Conservation (phyloP, 2,797 vertebrate species). For the Alcedo quadribrachys region DNA sequence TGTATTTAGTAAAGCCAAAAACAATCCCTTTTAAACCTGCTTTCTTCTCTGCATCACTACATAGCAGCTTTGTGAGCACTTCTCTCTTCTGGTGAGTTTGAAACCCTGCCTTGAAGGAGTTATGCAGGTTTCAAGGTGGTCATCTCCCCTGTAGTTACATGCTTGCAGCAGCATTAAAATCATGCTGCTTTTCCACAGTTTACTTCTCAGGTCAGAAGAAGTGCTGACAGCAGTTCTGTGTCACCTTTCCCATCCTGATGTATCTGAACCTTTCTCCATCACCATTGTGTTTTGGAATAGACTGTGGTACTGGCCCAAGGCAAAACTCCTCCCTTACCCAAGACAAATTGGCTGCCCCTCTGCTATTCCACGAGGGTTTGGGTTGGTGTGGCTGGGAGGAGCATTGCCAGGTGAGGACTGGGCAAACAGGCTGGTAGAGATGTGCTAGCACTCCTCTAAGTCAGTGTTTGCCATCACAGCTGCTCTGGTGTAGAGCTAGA, state of each 20-base stretch:
- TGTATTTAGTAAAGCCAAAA: not conserved
- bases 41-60: not conserved
- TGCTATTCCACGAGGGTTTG: not conserved
- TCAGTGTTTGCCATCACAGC: rapidly evolving
- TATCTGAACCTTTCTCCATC: not conserved
- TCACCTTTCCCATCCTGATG: not conserved
- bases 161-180: not conserved
- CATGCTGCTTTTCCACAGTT: not conserved
- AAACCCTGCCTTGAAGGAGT: not conserved
- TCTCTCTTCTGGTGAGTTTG: not conserved
- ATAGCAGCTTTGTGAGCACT: not conserved
- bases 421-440: not conserved
- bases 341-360: rapidly evolving
- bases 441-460: not conserved
- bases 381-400: not conserved
- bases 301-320: too few species aligned
- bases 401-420: not conserved
- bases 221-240: not conserved
- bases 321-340: not conserved
- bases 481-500: not conserved
- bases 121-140: not conserved
- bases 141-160: too few species aligned
- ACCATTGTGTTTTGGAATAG: not conserved
- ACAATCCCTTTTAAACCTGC: not conserved
- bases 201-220: not conserved